These are phyloP conservation scores for Equus przewalskii DNA, from an alignment of 2,113 vertebrate species.

Conservation along the genomic window DNA sequence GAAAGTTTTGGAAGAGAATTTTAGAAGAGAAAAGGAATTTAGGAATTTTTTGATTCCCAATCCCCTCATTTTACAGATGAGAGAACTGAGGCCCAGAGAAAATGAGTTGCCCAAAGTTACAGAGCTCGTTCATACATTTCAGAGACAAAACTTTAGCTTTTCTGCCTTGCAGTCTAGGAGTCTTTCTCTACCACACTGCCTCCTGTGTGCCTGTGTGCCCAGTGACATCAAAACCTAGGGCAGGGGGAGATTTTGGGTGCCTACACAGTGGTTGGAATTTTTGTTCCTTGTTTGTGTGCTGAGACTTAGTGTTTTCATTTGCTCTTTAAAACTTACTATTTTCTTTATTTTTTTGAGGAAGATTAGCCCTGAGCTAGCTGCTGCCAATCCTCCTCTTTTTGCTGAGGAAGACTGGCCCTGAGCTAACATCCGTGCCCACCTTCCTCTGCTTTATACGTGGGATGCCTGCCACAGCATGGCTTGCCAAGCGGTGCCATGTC, in stretches of 20 bases:
- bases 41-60: background rate
- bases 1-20: slow-evolving; percentile 48
- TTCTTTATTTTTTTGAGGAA: background rate
- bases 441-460: too few species aligned
- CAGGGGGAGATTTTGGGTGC: background rate
- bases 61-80: slow-evolving; percentile 50
- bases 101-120: background rate
- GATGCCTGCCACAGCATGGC: too few species aligned
- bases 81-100: background rate
- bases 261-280: background rate
- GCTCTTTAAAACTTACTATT: background rate
- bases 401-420: too few species aligned
- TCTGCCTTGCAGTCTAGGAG: background rate
- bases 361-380: too few species aligned
- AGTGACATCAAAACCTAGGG: background rate
- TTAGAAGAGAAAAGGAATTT: slow-evolving; percentile 49
- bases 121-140: background rate
- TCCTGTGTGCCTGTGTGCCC: background rate
- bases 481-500: too few species aligned
- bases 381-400: too few species aligned
- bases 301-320: slow-evolving; percentile 42
- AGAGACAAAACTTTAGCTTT: background rate
- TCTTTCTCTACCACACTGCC: background rate
- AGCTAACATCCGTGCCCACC: too few species aligned
- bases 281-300: background rate